Evolutionary conservation across 1,140 invertebrate species (phyloP), one percentile per base, ranked within the genome.

Genomic region (Drosophila nebulosa): DNA sequence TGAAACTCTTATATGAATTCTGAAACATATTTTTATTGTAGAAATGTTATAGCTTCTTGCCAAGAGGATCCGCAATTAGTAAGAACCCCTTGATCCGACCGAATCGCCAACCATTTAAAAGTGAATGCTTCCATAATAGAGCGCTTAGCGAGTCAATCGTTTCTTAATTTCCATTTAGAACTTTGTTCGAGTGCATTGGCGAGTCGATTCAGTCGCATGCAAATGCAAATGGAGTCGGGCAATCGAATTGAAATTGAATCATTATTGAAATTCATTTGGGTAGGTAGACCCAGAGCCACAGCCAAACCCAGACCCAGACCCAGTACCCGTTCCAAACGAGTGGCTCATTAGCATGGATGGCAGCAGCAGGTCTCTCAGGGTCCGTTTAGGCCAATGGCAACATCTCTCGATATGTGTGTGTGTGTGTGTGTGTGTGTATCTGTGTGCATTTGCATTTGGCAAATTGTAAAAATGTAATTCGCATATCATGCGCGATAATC

Each of bases 391-490:
- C 50, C 59, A 52, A 63, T 71, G 51, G 46, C 64, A 50, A 24
- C 26, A 6, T 39, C 7, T 36, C 12, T 35, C 1, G 32, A 0
- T 52, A n/a, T 30, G 3, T 39, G 1, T 46, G 9, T 52, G 32
- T 55, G 26, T 24, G 7, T 67, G 2, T 27, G 52, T 51, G 14
- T 52, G 51, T 39, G 7, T 39, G 7, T 36, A 24, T 55, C 26
- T 4, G 42, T 71, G 69, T 66, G 61, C 64, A 68, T 83, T 83
- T 88, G 83, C 79, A 79, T 89, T 88, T 89, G 81, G 79, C 79
- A 79, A 86, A 89, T 89, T 88, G 83, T 79, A 89, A 89, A 83
- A 88, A 79, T 81, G 88, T 88, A 83, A 88, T 89, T 88, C 83
- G 83, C 83, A 83, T 89, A 84, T 88, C 79, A 89, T 89, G 79